Evolutionary conservation across 1,140 invertebrate genomes (phyloP), one percentile per base, ranked within the genome.

Genomic region (Bombus huntii): DNA sequence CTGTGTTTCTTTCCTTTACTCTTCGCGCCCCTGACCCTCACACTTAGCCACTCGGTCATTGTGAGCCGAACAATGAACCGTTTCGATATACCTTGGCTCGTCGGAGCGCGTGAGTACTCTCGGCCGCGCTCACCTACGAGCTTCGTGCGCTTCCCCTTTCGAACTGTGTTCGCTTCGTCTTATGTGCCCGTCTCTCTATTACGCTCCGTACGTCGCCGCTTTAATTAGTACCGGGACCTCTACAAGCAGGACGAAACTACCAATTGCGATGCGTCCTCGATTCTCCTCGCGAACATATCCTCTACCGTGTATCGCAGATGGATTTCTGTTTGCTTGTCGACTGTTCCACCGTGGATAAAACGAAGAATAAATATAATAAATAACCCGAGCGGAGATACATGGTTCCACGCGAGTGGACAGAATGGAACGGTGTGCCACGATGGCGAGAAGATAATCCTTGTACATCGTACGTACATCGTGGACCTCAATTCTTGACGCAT

Each of bases 11-110:
- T 66, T 77, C 66, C 71, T 34, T 39, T 44, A 65, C 78, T 85
- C 68, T 81, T 72, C 53, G 81, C 79, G 86, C 83, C 88, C 89
- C 85, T 90, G 89, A 90, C 86, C 88, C 88, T 90, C 82, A 79
- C 86, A 89, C 88, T 90, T 89, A 87, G 88, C 88, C 88, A 89
- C 88, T 89, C 89, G 89, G 89, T 90, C 88, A 90, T 90, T 90
- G 89, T 85, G 62, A 76, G 78, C 68, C 88, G 75, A 34, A 90
- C 89, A 90, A 90, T 90, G 89, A 90, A 90, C 88, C 77, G 88
- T 89, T 90, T 84, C 87, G 74, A 90, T 90, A 86, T 65, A 62
- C 75, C 75, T 78, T 42, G 28, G 28, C 75, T 77, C 13, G 25
- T 28, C 53, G 34, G 10, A 25, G 57, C 53, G 47, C 53, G 37